Evolutionary conservation across 2,888 invertebrate genomes (phyloP), one percentile per base, ranked within the genome.

Genomic region (Meliscaeva auricollis): DNA sequence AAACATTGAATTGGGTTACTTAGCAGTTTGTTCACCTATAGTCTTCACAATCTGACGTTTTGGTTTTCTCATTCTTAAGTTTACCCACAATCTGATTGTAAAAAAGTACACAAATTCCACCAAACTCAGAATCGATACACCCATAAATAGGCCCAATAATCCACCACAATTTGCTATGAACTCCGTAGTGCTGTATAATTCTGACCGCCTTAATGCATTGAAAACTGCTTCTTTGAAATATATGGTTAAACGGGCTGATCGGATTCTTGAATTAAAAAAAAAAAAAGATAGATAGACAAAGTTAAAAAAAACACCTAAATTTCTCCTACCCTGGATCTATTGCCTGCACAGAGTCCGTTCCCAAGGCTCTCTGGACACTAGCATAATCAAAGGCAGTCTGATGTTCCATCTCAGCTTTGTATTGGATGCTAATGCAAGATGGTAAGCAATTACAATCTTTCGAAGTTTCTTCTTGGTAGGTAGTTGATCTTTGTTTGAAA

Each of bases 21-120:
- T 41, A 41, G 4, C 2, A 0, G 2, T 11, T 41, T 41, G 0
- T 2, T 41, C 4, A 2, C 13, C 13, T 11, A 41, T 3, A 38
- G 11, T 38, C 3, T 60, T 87, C 13, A 90, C 58, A 73, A 89
- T 88, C 52, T 89, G 89, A 75, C 90, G 90, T 50, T 91, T 91
- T 79, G 88, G 89, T 80, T 88, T 89, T 69, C 93, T 91, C 89
- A 92, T 92, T 69, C 91, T 91, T 38, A 93, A 88, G 88, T 94
- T 93, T 46, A 93, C 93, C 69, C 93, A 90, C 69, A 94, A 89
- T 30, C 93, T 91, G 48, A 94, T 90, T 0, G 93, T 93, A 60
- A 93, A 90, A 89, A 93, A 94, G 88, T 94, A 94, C 2, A 94
- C 89, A 13, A 94, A 90, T 88, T 94, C 94, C 68, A 94, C 92